phyloP scores from a whole-genome alignment of 2,797 vertebrate species.

The Nothura maculosa region DNA sequence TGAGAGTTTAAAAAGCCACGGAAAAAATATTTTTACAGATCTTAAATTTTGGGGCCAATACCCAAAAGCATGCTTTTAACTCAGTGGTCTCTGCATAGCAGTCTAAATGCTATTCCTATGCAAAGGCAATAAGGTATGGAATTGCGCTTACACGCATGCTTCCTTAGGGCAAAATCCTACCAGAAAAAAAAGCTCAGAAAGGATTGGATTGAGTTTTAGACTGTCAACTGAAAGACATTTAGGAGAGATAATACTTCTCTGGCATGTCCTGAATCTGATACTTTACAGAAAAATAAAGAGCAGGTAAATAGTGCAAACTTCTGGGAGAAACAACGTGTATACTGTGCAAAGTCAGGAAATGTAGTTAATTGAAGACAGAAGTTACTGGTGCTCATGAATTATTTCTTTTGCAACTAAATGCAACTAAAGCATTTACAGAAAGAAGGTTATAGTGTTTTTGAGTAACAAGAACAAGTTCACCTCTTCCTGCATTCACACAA shows the following conservation, averaged over 20 bases:
- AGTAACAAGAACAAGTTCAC: background rate
- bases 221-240: background rate
- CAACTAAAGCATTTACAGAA: background rate
- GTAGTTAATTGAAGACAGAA: background rate
- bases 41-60: background rate
- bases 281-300: background rate
- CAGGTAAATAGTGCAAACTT: background rate
- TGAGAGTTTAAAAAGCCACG: background rate
- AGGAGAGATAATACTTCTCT: background rate
- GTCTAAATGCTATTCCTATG: accelerated
- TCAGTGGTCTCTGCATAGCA: background rate
- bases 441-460: background rate
- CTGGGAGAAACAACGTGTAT: background rate
- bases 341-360: background rate
- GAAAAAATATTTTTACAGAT: background rate
- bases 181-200: background rate
- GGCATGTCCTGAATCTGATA: background rate
- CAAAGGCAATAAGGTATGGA: accelerated
- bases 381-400: background rate
- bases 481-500: background rate
- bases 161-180: background rate
- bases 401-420: background rate
- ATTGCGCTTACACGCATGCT: background rate
- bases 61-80: background rate
- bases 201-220: background rate